phyloP scores from a whole-genome alignment of 2,797 vertebrate species.

The Argyrosomus regius region DNA sequence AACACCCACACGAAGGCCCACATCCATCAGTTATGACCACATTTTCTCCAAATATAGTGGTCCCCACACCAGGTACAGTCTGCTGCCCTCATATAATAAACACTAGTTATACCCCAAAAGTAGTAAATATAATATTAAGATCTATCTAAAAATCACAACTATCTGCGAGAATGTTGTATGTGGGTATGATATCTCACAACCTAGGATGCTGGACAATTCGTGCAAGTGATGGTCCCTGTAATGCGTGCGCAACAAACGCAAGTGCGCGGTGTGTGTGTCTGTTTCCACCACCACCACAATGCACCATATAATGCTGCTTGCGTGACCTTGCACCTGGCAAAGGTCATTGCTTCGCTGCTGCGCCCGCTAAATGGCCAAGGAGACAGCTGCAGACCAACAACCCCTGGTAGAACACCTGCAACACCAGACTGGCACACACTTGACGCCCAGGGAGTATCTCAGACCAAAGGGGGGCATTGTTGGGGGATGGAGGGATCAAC shows the following conservation, averaged over 20 bases:
- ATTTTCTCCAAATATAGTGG: constrained; percentile 27
- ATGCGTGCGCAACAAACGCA: constrained; percentile 94
- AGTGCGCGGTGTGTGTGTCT: constrained; percentile 60
- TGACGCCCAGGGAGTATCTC: constrained; percentile 62
- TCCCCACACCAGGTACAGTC: background rate
- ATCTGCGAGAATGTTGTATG: background rate
- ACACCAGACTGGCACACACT: constrained; percentile 89
- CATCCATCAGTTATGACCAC: constrained; percentile 93
- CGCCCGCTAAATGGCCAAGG: constrained; percentile 80
- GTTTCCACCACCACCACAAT: constrained; percentile 60
- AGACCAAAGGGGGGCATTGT: constrained; percentile 21
- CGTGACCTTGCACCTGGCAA: constrained; percentile 84
- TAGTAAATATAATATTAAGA: background rate
- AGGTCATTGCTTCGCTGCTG: constrained; percentile 71
- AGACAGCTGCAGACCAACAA: constrained; percentile 91
- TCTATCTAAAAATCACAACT: too few relatives aligned
- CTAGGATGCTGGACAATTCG: constrained; percentile 92
- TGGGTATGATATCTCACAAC: constrained; percentile 85
- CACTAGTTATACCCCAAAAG: background rate
- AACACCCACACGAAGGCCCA: constrained; percentile 91
- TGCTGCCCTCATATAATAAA: background rate
- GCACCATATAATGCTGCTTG: constrained; percentile 56
- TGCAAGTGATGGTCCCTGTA: constrained; percentile 97
- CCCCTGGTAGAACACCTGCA: constrained; percentile 83
- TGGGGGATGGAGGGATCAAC: background rate